These are phyloP conservation scores for Gila orcuttii DNA, from an alignment of 2,113 vertebrate species.

Conservation along the genomic window DNA sequence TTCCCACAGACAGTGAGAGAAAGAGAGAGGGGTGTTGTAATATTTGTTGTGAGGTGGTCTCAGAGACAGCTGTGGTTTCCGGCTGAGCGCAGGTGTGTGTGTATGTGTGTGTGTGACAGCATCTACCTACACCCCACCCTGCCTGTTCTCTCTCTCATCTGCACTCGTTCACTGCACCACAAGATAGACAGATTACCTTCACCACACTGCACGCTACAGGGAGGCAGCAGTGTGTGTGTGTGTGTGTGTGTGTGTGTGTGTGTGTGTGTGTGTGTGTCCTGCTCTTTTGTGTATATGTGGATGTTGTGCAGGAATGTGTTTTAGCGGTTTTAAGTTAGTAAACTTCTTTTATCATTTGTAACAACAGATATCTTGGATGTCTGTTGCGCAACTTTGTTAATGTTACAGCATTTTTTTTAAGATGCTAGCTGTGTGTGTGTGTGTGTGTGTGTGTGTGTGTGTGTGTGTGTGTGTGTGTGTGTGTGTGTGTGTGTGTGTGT, in stretches of 20 bases:
- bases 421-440: constrained; percentile 7
- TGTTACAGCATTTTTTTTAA: constrained; percentile 6
- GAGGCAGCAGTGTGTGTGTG: not conserved
- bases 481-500: constrained; percentile 26
- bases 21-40: not conserved
- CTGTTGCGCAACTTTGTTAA: not conserved
- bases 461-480: constrained; percentile 4
- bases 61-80: constrained; percentile 39
- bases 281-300: constrained; percentile 1
- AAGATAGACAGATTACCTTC: constrained; percentile 37
- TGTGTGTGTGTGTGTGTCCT: not conserved
- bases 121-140: constrained; percentile 30
- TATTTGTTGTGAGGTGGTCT: constrained; percentile 41
- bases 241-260: not conserved
- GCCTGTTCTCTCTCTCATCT: constrained; percentile 38
- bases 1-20: constrained; percentile 16
- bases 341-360: not conserved
- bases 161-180: constrained; percentile 31
- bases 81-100: constrained; percentile 29
- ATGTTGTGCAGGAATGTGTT: not conserved
- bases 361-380: not conserved
- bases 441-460: constrained; percentile 12
- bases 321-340: not conserved
- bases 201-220: not conserved
- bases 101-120: constrained; percentile 6